phyloP scores from a whole-genome alignment of 37 sponge, comb jelly and placozoan genomes.

The Bolinopsis microptera region DNA sequence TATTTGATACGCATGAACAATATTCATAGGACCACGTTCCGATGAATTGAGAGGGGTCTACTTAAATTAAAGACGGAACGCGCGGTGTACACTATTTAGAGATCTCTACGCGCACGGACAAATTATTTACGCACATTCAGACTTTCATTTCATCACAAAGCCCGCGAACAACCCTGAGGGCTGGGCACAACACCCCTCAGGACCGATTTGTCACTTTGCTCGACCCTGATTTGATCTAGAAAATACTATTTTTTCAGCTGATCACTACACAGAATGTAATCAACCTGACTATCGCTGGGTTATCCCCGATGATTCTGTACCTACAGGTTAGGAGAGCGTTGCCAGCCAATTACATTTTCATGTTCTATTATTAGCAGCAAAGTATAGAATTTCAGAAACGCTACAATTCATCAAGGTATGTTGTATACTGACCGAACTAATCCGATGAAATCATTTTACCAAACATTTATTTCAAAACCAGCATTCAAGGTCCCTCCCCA shows the following conservation, averaged over 20 bases:
- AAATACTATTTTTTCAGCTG: not conserved
- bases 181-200: not conserved
- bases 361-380: too few relatives aligned
- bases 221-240: not conserved
- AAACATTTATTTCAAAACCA: too few relatives aligned
- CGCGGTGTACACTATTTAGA: not conserved
- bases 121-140: not conserved
- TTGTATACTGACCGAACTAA: too few relatives aligned
- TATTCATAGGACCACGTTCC: too few relatives aligned
- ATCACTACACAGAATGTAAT: not conserved
- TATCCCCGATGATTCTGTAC: constrained; percentile 2
- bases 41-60: too few relatives aligned
- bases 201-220: not conserved
- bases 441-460: too few relatives aligned
- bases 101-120: not conserved
- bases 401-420: too few relatives aligned
- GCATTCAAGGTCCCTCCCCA: too few relatives aligned
- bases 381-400: not conserved
- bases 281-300: not conserved
- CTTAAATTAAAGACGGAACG: too few relatives aligned
- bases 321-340: not conserved
- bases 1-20: too few relatives aligned
- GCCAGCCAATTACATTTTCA: not conserved
- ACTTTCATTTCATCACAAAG: not conserved
- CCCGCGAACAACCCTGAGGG: not conserved